phyloP scores from a whole-genome alignment of 2,888 invertebrate species.

The Caenorhabditis sinica region DNA sequence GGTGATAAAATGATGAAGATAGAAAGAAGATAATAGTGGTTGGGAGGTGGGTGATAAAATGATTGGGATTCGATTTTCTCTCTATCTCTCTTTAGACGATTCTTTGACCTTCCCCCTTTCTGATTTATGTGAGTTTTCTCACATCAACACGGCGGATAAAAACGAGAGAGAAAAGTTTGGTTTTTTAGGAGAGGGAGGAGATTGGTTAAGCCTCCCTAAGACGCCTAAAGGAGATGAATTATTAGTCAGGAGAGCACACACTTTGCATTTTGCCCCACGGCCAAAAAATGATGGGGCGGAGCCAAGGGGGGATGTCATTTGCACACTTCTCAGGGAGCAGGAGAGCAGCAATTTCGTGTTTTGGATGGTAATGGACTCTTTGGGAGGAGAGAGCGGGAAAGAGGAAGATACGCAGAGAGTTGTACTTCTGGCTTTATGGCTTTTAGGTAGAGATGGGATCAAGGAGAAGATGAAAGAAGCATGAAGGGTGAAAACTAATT shows the following conservation, averaged over 20 bases:
- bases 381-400: not conserved
- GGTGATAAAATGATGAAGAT: too few species aligned
- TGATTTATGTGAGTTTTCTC: too few species aligned
- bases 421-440: constrained; percentile 49
- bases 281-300: constrained; percentile 29
- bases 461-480: not conserved
- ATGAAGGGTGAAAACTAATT: too few species aligned
- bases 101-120: too few species aligned
- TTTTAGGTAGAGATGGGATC: not conserved
- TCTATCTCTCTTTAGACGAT: too few species aligned
- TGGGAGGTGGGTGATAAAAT: too few species aligned
- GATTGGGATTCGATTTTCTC: too few species aligned
- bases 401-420: constrained; percentile 33
- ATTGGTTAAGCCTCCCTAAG: constrained; percentile 40
- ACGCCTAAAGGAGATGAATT: constrained; percentile 47
- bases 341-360: constrained; percentile 11
- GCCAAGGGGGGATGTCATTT: constrained; percentile 29
- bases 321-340: constrained; percentile 6
- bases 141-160: too few species aligned
- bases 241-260: constrained; percentile 42
- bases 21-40: too few species aligned
- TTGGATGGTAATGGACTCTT: constrained; percentile 36
- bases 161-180: too few species aligned
- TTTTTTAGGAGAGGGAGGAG: constrained; percentile 18
- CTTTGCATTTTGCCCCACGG: constrained; percentile 38